Evolutionary conservation across 2,797 vertebrate genomes (phyloP).

Genomic region (Microctenopoma steveboyesi): DNA sequence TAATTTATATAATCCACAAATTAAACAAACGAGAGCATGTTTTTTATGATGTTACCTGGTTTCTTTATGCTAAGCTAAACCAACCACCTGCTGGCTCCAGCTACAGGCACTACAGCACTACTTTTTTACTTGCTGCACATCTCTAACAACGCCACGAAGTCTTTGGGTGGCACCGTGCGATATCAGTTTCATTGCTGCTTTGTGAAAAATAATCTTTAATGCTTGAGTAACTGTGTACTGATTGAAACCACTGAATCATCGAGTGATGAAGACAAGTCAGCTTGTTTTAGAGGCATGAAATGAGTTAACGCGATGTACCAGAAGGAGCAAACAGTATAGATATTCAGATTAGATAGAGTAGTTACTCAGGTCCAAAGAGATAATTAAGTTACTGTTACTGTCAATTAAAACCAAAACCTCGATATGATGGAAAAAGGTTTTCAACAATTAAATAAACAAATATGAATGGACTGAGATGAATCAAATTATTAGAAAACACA

Average conservation of each 20-base stretch:
- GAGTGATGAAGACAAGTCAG: background rate
- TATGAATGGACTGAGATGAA: background rate
- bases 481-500: background rate
- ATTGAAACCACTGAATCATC: constrained; percentile 59
- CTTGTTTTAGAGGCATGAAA: background rate
- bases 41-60: background rate
- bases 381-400: background rate
- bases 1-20: background rate
- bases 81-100: background rate
- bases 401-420: background rate
- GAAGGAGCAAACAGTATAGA: constrained; percentile 2
- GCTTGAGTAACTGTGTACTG: constrained; percentile 5
- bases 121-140: background rate
- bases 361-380: background rate
- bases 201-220: constrained; percentile 8
- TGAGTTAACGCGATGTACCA: background rate
- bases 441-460: background rate
- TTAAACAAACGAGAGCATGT: background rate
- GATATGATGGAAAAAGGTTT: background rate
- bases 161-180: background rate
- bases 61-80: background rate
- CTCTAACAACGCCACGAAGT: background rate
- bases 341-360: constrained; percentile 3
- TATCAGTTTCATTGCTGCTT: constrained; percentile 16
- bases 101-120: background rate